A percentile compares a stretch with the other conserved stretches of the same genome.
These are phyloP conservation scores for Cheilosia scutellata DNA, from an alignment of 2,888 invertebrate species.

Conservation along the genomic window DNA sequence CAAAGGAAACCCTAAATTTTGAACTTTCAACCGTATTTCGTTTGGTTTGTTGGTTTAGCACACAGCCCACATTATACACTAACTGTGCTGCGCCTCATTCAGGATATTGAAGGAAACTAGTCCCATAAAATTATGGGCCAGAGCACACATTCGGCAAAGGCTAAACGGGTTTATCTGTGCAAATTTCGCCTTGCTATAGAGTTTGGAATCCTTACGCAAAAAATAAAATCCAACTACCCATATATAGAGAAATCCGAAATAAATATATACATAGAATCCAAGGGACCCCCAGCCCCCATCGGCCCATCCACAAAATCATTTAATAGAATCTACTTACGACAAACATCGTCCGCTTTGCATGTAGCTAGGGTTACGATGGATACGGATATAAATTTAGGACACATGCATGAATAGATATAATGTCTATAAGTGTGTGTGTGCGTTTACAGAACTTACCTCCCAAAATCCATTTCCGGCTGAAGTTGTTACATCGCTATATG, in stretches of 20 bases:
- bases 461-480: constrained; percentile 92
- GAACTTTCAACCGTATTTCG: constrained; percentile 53
- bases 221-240: constrained; percentile 13
- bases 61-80: neutral
- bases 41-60: constrained; percentile 3
- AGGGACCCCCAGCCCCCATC: neutral
- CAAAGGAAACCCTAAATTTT: constrained; percentile 66
- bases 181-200: constrained; percentile 28
- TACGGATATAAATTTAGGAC: constrained; percentile 25
- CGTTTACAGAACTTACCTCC: constrained; percentile 87
- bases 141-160: constrained; percentile 32
- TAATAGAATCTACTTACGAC: constrained; percentile 67
- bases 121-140: constrained; percentile 67
- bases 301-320: constrained; percentile 6
- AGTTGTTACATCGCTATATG: constrained; percentile 91
- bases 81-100: constrained; percentile 8
- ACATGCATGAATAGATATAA: constrained; percentile 17
- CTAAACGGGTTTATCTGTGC: constrained; percentile 53
- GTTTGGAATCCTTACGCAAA: constrained; percentile 33
- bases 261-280: constrained; percentile 32
- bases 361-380: neutral
- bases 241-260: constrained; percentile 26
- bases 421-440: neutral
- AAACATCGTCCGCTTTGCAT: constrained; percentile 53
- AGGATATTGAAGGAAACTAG: constrained; percentile 72